Evolutionary conservation across 2,113 vertebrate species (phyloP).

Genomic region (Podilymbus podiceps): DNA sequence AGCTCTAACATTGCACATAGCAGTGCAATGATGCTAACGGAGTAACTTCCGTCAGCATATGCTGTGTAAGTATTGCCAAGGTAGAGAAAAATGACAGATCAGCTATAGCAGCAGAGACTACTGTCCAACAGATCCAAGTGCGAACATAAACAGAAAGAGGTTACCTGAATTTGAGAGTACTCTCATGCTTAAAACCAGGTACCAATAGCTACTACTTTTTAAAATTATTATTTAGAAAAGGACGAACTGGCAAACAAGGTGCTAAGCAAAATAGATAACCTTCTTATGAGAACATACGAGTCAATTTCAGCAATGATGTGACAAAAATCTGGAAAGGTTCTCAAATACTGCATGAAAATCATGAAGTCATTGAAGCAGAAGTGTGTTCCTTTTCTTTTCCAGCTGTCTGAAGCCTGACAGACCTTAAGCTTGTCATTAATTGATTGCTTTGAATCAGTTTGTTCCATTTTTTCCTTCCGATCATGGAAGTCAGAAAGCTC

Average conservation of each 20-base stretch:
- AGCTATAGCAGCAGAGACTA: not conserved
- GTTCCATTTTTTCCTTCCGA: slow-evolving; percentile 17
- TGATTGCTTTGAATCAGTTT: not conserved
- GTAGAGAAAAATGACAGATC: not conserved
- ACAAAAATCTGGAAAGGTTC: not conserved
- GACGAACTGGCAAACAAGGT: not conserved
- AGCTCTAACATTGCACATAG: not conserved
- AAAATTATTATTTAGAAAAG: not conserved
- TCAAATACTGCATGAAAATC: not conserved
- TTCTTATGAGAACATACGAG: not conserved
- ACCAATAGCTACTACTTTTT: not conserved
- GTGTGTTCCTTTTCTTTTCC: not conserved
- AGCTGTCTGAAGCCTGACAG: not conserved
- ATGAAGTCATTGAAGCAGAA: not conserved
- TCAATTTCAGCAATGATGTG: not conserved
- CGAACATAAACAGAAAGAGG: not conserved
- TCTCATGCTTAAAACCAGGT: not conserved
- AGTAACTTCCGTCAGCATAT: not conserved
- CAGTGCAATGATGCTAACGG: not conserved
- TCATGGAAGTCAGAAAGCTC: slow-evolving; percentile 6
- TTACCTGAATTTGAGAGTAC: not conserved
- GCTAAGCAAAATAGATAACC: not conserved
- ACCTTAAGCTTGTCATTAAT: not conserved
- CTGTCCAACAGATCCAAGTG: not conserved
- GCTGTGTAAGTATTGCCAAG: not conserved